Evolutionary conservation across 1,140 invertebrate species (phyloP), one percentile per base, ranked within the genome.

Genomic region (Megathymus violae): DNA sequence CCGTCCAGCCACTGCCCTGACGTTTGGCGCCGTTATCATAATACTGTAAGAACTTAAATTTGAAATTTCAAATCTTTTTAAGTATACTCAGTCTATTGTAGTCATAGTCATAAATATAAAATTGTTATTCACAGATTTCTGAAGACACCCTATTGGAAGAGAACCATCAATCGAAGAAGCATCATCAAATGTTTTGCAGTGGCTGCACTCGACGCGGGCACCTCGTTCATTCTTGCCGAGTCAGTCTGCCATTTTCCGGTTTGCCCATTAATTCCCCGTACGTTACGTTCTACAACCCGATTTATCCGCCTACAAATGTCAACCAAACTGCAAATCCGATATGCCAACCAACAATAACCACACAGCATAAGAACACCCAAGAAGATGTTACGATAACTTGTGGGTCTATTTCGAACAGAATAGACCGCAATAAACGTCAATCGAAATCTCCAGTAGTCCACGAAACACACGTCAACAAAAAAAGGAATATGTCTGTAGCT

Each of bases 21-120:
- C 80, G 83, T 94, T 31, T 95, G 94, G 94, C 92, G 94, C 44
- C 89, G 93, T 34, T 95, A 94, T 82, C 94, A 95, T 70, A 92
- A 93, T 46, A 95, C 94, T 46, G 94, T 95, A 90, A 92, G 80
- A 76, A 46, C 43, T 43, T 36, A 58, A n/a, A n/a, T n/a, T 36
- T 54, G 27, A 11, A 15, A 34, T 64, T 31, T 16, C 7, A 47
- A 63, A 36, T 5, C 47, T 7, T n/a, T n/a, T n/a, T n/a, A n/a
- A n/a, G n/a, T n/a, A n/a, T n/a, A n/a, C n/a, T n/a, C n/a, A n/a
- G n/a, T n/a, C n/a, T n/a, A n/a, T n/a, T n/a, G n/a, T n/a, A n/a
- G n/a, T n/a, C n/a, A n/a, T n/a, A n/a, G n/a, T n/a, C n/a, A n/a
- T n/a, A n/a, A n/a, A n/a, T n/a, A n/a, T n/a, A n/a, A 22, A 25